Evolutionary conservation across 2,113 vertebrate genomes (phyloP).

Genomic region (Galemys pyrenaicus): DNA sequence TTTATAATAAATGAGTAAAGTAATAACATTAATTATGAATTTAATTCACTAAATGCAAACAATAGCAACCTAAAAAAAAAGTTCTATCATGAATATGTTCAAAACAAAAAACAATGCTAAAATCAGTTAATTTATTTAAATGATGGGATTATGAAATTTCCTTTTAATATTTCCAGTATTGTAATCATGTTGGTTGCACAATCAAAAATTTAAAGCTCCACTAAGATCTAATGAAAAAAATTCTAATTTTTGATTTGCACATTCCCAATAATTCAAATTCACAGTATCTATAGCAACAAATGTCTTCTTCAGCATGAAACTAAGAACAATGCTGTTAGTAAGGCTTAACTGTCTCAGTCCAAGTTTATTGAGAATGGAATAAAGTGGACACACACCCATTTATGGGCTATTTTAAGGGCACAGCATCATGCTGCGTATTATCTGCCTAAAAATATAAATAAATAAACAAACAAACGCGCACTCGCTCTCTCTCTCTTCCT

Average conservation of each 20-base stretch:
- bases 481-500: neutral
- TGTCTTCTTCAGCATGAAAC: slow-evolving; percentile 63
- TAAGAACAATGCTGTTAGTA: slow-evolving; percentile 66
- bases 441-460: neutral
- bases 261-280: slow-evolving; percentile 8
- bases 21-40: slow-evolving; percentile 24
- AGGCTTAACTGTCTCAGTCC: slow-evolving; percentile 77
- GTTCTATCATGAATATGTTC: neutral
- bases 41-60: slow-evolving; percentile 54
- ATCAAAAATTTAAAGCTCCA: neutral
- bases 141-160: neutral
- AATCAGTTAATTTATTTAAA: slow-evolving; percentile 67
- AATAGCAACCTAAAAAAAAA: slow-evolving; percentile 65
- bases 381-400: slow-evolving; percentile 64
- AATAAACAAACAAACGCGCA: neutral
- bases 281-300: slow-evolving; percentile 67
- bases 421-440: neutral
- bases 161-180: slow-evolving; percentile 35
- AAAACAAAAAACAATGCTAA: slow-evolving; percentile 47
- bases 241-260: slow-evolving; percentile 57
- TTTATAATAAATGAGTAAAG: too few relatives aligned
- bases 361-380: slow-evolving; percentile 81
- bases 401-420: slow-evolving; percentile 14
- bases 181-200: neutral
- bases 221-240: slow-evolving; percentile 14